phyloP scores from a whole-genome alignment of 2,113 vertebrate genomes.

The Psittacara wagleri region DNA sequence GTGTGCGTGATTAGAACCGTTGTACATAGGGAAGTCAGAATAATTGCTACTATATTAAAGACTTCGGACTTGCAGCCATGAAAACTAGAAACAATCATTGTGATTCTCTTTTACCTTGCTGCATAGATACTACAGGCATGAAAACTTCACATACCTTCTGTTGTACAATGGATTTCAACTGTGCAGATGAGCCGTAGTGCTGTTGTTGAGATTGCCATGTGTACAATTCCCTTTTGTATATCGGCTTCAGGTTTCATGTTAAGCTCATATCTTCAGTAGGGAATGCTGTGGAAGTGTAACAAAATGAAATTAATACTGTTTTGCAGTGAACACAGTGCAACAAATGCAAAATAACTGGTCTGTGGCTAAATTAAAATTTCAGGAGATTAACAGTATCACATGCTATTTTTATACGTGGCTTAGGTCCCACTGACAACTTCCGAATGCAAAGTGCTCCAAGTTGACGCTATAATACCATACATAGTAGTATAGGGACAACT shows the following conservation, averaged over 20 bases:
- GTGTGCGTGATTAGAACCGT: not conserved
- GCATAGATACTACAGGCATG: not conserved
- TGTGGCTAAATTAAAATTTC: not conserved
- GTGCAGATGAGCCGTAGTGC: not conserved
- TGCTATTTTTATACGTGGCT: not conserved
- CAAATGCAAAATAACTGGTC: not conserved
- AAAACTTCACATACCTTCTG: not conserved
- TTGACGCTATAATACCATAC: not conserved
- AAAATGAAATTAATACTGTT: not conserved
- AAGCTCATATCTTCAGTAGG: not conserved
- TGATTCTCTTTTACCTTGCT: not conserved
- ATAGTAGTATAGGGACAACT: not conserved
- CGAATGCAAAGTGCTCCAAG: fast-evolving
- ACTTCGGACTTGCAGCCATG: not conserved
- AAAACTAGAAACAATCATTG: not conserved
- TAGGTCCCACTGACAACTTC: not conserved
- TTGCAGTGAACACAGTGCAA: not conserved
- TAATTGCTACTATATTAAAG: not conserved
- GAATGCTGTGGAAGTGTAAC: not conserved
- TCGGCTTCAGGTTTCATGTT: not conserved
- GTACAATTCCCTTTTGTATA: not conserved
- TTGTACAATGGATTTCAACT: not conserved
- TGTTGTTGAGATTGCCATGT: not conserved
- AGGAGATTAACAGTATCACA: not conserved
- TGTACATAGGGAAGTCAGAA: not conserved